Base-by-base conservation (phyloP, 1,140 invertebrate genomes). In the Triops longicaudatus region DNA sequence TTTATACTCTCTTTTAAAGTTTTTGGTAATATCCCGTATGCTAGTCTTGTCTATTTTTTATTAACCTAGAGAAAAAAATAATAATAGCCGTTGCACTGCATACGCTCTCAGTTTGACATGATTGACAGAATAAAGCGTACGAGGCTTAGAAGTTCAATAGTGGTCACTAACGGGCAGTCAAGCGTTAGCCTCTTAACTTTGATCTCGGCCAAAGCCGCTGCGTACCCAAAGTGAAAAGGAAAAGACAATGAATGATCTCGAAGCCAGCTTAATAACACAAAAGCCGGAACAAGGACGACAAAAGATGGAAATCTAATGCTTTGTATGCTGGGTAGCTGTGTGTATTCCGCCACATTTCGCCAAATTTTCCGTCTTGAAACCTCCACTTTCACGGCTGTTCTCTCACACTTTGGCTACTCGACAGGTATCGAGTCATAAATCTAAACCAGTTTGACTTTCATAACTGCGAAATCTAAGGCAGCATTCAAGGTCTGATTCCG, bases 401-500 rank as follows among this genome's bases (percentile, higher is more conserved):
- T 10, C 50, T 63, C 50, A 63, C 50, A 63, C 50, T 14, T 63
- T 63, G 22, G 22, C 50, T 17, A 63, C 50, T 63, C 17, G 50
- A 22, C 50, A 7, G 50, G 17, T 63, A 63, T 5, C 1, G 22
- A 63, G 50, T 9, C 22, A 63, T 22, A 63, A 63, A 63, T 63
- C 22, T 63, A 63, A 22, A 63, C 17, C 17, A 63, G 50, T 63
- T 63, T 63, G 50, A 63, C 50, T 63, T 63, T 63, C 50, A 63
- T 14, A 63, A 63, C n/a, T 22, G n/a, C 50, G 17, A 63, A 63
- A 63, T 63, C 50, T 17, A 63, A n/a, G 10, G 50, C 50, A 22
- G 50, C 22, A 63, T 22, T 63, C 50, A 63, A 63, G 50, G 50
- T 63, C 50, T 63, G 50, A 63, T 63, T 63, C 50, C 50, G 17